Base-by-base conservation (phyloP, 2,113 vertebrate genomes). In the Cottus gobio region DNA sequence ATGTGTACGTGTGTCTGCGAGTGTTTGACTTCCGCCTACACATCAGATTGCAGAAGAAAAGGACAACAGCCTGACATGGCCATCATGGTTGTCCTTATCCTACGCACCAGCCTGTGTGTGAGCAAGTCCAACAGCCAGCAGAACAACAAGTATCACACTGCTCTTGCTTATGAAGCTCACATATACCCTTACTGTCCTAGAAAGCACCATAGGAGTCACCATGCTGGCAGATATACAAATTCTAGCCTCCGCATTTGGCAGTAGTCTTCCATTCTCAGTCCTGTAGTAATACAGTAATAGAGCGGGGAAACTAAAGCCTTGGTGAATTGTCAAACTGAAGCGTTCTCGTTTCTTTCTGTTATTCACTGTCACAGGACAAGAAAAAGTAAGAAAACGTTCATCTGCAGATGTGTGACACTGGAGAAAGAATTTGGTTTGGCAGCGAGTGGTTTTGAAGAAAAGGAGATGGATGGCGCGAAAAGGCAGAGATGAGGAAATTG, bases 51-150 rank as follows among this genome's bases (percentile, higher is more conserved):
- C 76, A 85, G 67, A 81, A 91, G 73, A 91, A 92, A 91, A 92
- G 88, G 87, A 93, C 91, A 93, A 82, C 93, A 90, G 91, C 84
- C 82, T 70, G 89, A 92, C 85, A 91, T 62, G 76, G 79, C 79
- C 87, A 68, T 81, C 71, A 69, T 54, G 88, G 71, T 64, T 46
- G 82, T 92, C 87, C 82, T 82, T 91, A 85, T 90, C 93, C 94
- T 92, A 94, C 93, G 91, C 93, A 93, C 88, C 92, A 91, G 88
- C 85, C 89, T 93, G 91, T 64, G 65, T 74, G 76, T 15, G 73
- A 89, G 89, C 5, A 34, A 74, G 75, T 86, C 90, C 89, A 90
- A 83, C 75, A 77, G 77, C 76, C 46, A 85, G 80, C 82, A 71
- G 86, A 84, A 88, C 82, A 86, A 75, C 86, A 76, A 86, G 61